phyloP scores from a whole-genome alignment of 2,888 invertebrate genomes.

The Cephonodes hylas region DNA sequence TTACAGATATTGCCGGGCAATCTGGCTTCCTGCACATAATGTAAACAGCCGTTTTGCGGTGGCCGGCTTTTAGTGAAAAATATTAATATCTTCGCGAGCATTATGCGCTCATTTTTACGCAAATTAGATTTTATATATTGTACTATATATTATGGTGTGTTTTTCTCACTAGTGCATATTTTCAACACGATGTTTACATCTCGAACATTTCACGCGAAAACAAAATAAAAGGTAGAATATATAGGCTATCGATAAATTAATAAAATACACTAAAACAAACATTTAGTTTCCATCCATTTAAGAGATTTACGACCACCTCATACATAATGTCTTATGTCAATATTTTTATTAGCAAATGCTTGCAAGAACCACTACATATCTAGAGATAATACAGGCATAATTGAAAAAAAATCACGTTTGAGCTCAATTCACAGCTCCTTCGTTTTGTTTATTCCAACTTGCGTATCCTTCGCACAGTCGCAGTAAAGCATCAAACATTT shows the following conservation, averaged over 20 bases:
- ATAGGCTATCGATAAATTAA: background rate
- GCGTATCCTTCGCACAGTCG: slow-evolving; percentile 81
- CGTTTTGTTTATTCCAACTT: slow-evolving; percentile 60
- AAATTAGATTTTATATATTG: slow-evolving; percentile 30
- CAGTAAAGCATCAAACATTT: slow-evolving; percentile 74
- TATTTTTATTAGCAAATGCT: too few relatives aligned
- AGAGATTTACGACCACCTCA: too few relatives aligned
- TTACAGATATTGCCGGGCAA: slow-evolving; percentile 78
- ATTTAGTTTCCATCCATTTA: background rate
- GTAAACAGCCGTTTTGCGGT: slow-evolving; percentile 69
- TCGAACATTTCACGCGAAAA: background rate
- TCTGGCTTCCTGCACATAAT: slow-evolving; percentile 76
- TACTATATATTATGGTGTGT: slow-evolving; percentile 1
- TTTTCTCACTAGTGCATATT: slow-evolving; percentile 6
- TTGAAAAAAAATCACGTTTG: too few relatives aligned
- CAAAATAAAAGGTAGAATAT: background rate
- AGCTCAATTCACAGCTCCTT: background rate
- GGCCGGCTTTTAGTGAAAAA: slow-evolving; percentile 51
- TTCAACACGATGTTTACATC: slow-evolving; percentile 12
- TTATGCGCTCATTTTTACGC: slow-evolving; percentile 54
- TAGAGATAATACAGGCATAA: background rate
- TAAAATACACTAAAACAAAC: background rate
- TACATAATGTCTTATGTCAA: too few relatives aligned
- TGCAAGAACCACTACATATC: background rate
- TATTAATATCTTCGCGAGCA: slow-evolving; percentile 49